Base-by-base conservation (phyloP, 2,113 vertebrate genomes). In the Picathartes gymnocephalus region DNA sequence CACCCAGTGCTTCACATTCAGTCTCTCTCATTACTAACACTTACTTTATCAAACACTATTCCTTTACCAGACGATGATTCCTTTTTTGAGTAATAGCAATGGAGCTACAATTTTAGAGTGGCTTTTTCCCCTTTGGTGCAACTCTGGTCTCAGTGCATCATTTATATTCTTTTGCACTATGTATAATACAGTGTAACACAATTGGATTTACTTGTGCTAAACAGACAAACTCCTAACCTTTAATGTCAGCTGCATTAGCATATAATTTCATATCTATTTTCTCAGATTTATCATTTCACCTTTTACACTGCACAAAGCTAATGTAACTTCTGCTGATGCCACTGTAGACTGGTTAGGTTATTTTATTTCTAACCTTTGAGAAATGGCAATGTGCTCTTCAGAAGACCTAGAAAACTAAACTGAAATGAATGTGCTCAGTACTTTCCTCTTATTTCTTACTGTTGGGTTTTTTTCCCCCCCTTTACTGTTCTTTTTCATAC, bases 211-310 rank as follows among this genome's bases (percentile, higher is more conserved):
- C 92, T 93, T 93, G 93, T 83, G 76, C 95, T 92, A 96, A 93
- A 92, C 92, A 95, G 94, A 86, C 2, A 31, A 95, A 96, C 93
- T 92, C 62, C 79, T 96, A 96, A 96, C 96, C 96, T 96, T 95
- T 96, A 95, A 96, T 95, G 96, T 95, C 96, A 95, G 86, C 42
- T 82, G 73, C 83, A 96, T 97, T 97, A 96, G 95, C 96, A 96
- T 96, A 96, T 92, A 93, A 97, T 97, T 96, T 96, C 91, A 85
- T 94, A 93, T 96, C 93, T 96, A 92, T 96, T 96, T 96, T 95
- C 96, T 96, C 83, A 94, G 95, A 96, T 97, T 97, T 96, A 96
- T 95, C 92, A 97, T 97, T 94, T 96, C 96, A 96, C 96, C 95
- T 96, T 96, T 96, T 82, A 81, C 80, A 95, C 88, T 80, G 93